These are phyloP conservation scores for Chalcosyrphus nemorum DNA, from an alignment of 2,888 invertebrate genomes.

Conservation along the genomic window DNA sequence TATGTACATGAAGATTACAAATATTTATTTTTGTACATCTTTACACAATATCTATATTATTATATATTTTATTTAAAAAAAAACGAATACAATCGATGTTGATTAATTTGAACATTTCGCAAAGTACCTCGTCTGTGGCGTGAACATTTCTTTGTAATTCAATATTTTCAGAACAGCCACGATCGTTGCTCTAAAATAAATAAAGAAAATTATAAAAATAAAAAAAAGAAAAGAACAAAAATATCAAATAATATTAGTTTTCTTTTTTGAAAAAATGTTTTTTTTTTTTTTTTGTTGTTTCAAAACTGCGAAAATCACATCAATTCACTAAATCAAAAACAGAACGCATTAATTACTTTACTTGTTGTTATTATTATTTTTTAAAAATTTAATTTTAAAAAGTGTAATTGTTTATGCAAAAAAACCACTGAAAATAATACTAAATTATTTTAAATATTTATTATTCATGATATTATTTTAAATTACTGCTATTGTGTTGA, in stretches of 20 bases:
- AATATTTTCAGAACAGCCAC: conserved; percentile 82
- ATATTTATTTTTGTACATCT: conserved; percentile 45
- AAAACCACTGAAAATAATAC: conserved; percentile 51
- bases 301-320: conserved; percentile 48
- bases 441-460: conserved; percentile 38
- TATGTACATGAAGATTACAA: conserved; percentile 60
- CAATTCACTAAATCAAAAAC: conserved; percentile 49
- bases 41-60: conserved; percentile 60
- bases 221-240: conserved; percentile 46
- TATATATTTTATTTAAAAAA: conserved; percentile 33
- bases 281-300: conserved; percentile 13
- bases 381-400: conserved; percentile 16
- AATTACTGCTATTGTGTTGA: no score
- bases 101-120: conserved; percentile 80
- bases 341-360: conserved; percentile 47
- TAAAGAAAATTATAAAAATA: conserved; percentile 76
- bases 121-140: conserved; percentile 83
- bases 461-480: conserved; percentile 38
- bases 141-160: conserved; percentile 82
- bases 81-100: conserved; percentile 75
- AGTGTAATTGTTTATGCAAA: conserved; percentile 60
- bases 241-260: conserved; percentile 49
- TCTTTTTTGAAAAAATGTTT: background rate
- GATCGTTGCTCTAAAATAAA: conserved; percentile 82
- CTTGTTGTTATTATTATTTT: conserved; percentile 9